Evolutionary conservation across 2,888 invertebrate genomes (phyloP).

Genomic region (Bhutanitis thaidina): DNA sequence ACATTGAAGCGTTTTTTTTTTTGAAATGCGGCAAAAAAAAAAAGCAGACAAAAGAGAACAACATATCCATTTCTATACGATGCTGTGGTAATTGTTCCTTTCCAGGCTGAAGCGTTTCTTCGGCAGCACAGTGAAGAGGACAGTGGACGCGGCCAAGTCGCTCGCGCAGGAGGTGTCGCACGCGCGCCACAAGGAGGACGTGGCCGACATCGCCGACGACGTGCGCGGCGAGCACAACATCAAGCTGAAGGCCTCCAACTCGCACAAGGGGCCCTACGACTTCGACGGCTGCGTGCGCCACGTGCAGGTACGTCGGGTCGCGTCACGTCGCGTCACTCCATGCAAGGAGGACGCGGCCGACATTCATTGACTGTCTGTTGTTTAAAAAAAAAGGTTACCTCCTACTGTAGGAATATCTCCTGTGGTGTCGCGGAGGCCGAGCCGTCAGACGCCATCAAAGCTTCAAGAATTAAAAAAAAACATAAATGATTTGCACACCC

Average conservation of each 20-base stretch:
- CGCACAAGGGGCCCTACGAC: slow-evolving; percentile 98
- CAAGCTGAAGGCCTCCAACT: slow-evolving; percentile 95
- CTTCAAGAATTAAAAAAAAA: too few relatives aligned
- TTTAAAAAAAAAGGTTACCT: too few relatives aligned
- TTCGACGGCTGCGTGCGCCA: slow-evolving; percentile 94
- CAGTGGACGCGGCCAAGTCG: slow-evolving; percentile 94
- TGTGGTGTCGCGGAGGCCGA: too few relatives aligned
- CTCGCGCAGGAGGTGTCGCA: slow-evolving; percentile 93
- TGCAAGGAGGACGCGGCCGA: neutral
- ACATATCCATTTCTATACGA: too few relatives aligned
- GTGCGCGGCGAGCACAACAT: slow-evolving; percentile 89
- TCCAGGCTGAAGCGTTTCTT: slow-evolving; percentile 87
- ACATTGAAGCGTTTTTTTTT: too few relatives aligned
- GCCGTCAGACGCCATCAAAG: too few relatives aligned
- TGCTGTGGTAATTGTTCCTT: too few relatives aligned
- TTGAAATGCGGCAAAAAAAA: too few relatives aligned
- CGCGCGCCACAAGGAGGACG: slow-evolving; percentile 92
- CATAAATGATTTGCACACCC: too few relatives aligned
- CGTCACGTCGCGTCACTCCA: neutral
- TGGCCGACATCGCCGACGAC: slow-evolving; percentile 90
- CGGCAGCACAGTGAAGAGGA: slow-evolving; percentile 93
- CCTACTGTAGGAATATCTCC: too few relatives aligned
- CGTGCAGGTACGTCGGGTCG: slow-evolving; percentile 82
- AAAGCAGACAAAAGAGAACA: too few relatives aligned
- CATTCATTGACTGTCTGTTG: too few relatives aligned